Evolutionary conservation across 2,113 vertebrate species (phyloP).

Genomic region (Mirza zaza): DNA sequence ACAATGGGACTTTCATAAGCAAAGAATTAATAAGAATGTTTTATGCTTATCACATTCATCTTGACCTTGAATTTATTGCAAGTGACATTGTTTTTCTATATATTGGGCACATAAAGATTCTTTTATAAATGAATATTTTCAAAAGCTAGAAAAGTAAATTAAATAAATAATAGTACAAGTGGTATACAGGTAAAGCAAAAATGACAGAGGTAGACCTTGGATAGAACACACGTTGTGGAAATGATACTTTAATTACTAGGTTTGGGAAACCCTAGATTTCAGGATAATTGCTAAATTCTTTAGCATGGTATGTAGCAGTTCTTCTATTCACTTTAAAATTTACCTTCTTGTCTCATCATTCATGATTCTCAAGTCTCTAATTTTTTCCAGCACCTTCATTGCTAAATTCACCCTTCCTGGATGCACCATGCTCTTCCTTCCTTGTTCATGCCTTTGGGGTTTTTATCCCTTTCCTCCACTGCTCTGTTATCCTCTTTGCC

Average conservation of each 20-base stretch:
- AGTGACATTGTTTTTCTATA: background rate
- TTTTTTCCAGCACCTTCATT: background rate
- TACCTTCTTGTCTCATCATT: background rate
- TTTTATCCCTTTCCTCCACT: background rate
- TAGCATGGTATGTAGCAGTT: background rate
- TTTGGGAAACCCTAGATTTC: conserved; percentile 3
- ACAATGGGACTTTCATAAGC: background rate
- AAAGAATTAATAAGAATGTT: background rate
- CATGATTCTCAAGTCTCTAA: background rate
- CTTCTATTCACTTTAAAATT: conserved; percentile 12
- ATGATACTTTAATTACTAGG: background rate
- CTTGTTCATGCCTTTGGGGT: background rate
- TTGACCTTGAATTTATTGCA: background rate
- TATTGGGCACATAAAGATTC: background rate
- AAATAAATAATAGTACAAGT: background rate
- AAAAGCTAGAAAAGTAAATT: conserved; percentile 17
- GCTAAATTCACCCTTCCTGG: background rate
- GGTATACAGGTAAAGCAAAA: background rate
- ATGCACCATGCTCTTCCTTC: background rate
- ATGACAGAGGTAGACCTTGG: background rate
- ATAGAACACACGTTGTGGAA: background rate
- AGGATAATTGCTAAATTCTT: background rate
- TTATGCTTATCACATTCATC: background rate
- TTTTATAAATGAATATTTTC: background rate
- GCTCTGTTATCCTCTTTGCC: background rate